Evolutionary conservation across 1,140 invertebrate genomes (phyloP).

Genomic region (Zaprionus tsacasi): DNA sequence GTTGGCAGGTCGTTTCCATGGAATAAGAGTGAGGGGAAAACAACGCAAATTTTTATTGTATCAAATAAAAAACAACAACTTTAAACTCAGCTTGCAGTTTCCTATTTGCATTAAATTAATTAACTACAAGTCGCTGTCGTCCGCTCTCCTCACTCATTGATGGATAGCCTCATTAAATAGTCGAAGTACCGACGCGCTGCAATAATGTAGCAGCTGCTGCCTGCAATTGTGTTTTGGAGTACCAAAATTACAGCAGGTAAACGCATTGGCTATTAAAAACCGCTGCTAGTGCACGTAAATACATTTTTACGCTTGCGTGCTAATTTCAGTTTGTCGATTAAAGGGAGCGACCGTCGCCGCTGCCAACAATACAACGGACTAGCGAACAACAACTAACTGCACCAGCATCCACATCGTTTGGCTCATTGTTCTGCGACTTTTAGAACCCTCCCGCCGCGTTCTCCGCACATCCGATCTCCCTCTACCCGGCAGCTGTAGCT

Average conservation of each 20-base stretch:
- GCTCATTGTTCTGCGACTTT: conserved; percentile 48
- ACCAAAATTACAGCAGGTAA: conserved; percentile 29
- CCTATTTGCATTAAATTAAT: conserved; percentile 4
- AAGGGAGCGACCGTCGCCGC: conserved; percentile 29
- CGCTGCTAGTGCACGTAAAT: conserved; percentile 13
- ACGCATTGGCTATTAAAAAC: conserved; percentile 36
- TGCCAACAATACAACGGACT: conserved; percentile 36
- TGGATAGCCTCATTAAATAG: not conserved
- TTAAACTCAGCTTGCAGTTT: conserved; percentile 15
- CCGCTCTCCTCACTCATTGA: not conserved
- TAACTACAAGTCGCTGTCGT: not conserved
- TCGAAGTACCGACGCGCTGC: not conserved
- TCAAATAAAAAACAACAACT: conserved; percentile 35
- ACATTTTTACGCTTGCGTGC: conserved; percentile 32
- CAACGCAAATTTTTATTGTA: conserved; percentile 42
- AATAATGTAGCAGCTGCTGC: conserved; percentile 48
- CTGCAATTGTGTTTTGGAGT: conserved; percentile 22
- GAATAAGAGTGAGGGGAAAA: conserved; percentile 37
- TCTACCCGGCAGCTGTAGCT: conserved; percentile 48
- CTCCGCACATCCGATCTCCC: not conserved
- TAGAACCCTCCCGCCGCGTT: conserved; percentile 28
- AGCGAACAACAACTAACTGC: conserved; percentile 42
- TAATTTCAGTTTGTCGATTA: conserved; percentile 42
- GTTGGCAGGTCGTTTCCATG: conserved; percentile 38
- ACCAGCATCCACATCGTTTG: conserved; percentile 32